These are phyloP conservation scores for Caerostris darwini DNA, from an alignment of 1,140 invertebrate species.

Conservation along the genomic window DNA sequence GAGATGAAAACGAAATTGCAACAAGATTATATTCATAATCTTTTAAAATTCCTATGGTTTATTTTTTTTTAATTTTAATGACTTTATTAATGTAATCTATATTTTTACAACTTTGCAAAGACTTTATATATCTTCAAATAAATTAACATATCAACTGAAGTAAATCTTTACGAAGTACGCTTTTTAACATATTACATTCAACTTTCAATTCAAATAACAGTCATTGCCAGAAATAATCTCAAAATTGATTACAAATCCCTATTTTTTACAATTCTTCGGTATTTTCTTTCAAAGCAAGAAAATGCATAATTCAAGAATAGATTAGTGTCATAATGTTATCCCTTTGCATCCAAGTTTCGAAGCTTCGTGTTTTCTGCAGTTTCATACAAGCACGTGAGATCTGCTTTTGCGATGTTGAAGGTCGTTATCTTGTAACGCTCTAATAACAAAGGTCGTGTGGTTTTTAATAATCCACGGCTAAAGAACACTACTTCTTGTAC, in stretches of 20 bases:
- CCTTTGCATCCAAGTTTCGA: background rate
- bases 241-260: background rate
- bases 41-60: too few relatives aligned
- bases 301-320: background rate
- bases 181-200: background rate
- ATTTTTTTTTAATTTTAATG: too few relatives aligned
- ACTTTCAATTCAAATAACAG: background rate
- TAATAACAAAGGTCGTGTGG: slow-evolving; percentile 8
- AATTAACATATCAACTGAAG: background rate
- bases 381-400: background rate
- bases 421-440: slow-evolving; percentile 25
- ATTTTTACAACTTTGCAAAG: too few relatives aligned
- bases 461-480: background rate
- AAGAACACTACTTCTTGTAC: background rate
- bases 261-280: background rate
- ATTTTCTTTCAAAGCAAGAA: background rate
- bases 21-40: too few relatives aligned
- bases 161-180: background rate
- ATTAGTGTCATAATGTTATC: background rate
- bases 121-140: background rate
- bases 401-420: background rate
- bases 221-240: background rate
- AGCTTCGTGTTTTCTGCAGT: background rate
- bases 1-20: too few relatives aligned
- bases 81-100: too few relatives aligned